Evolutionary conservation across 2,113 vertebrate genomes (phyloP).

Genomic region (Pimephales promelas): DNA sequence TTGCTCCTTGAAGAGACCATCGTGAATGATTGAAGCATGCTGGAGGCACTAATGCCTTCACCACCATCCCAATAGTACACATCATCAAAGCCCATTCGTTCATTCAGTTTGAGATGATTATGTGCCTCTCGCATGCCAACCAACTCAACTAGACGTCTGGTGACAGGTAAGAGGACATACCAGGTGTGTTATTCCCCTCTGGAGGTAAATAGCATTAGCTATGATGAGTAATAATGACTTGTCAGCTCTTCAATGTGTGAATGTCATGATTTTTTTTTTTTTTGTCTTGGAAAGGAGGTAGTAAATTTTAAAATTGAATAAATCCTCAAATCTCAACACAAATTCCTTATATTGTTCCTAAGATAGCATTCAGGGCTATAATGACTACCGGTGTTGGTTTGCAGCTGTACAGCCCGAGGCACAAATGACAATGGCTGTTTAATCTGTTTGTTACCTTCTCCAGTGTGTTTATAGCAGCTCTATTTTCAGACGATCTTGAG

Average conservation of each 20-base stretch:
- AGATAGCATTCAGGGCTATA: not conserved
- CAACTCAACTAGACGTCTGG: conserved; percentile 19
- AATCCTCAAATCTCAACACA: not conserved
- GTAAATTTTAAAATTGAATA: not conserved
- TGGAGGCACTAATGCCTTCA: conserved; percentile 5
- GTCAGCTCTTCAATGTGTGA: not conserved
- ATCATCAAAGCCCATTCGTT: conserved; percentile 30
- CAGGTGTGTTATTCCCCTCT: conserved; percentile 49
- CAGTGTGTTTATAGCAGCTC: conserved; percentile 23
- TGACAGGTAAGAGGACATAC: conserved; percentile 33
- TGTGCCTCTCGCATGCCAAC: conserved; percentile 13
- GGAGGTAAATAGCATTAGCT: conserved; percentile 15
- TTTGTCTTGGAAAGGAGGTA: not conserved
- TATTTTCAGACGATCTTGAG: not conserved
- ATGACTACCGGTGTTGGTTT: conserved; percentile 2
- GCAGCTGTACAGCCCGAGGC: conserved; percentile 7
- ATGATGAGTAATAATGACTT: conserved; percentile 2
- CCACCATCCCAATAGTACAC: not conserved
- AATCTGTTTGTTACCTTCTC: conserved; percentile 9
- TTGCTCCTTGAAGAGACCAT: conserved; percentile 45
- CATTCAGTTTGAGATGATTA: conserved; percentile 27
- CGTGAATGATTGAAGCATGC: conserved; percentile 40
- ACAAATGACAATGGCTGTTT: conserved; percentile 30
- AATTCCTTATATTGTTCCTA: not conserved
- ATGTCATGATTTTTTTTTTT: not conserved